Percentiles rank a stretch among this genome's conserved stretches.
Evolutionary conservation across 2,113 vertebrate genomes (phyloP).

Genomic region (Carlito syrichta): DNA sequence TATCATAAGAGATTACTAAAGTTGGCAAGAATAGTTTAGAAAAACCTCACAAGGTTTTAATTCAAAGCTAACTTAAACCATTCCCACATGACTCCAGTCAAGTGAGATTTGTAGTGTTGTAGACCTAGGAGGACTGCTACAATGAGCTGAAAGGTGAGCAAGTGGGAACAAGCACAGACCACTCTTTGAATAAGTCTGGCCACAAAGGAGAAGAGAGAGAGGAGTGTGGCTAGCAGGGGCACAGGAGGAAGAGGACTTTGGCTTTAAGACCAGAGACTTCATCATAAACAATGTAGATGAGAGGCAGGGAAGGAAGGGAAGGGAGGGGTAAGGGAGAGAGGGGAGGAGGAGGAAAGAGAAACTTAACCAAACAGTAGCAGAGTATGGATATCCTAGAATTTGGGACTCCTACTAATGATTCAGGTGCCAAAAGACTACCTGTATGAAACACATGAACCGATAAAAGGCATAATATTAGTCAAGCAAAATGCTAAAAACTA

Average conservation of each 20-base stretch:
- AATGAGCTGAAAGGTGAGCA: neutral
- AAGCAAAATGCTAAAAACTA: neutral
- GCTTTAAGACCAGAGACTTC: neutral
- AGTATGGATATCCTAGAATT: neutral
- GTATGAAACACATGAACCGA: neutral
- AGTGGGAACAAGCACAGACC: fast-evolving
- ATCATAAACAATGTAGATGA: neutral
- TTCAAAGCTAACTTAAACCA: neutral
- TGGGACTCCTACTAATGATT: neutral
- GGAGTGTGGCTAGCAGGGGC: neutral
- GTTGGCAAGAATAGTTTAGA: neutral
- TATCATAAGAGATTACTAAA: neutral
- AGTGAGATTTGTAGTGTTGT: fast-evolving
- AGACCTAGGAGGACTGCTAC: neutral
- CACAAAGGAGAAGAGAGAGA: neutral
- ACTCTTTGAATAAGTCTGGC: neutral
- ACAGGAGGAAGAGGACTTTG: neutral
- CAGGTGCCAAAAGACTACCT: neutral
- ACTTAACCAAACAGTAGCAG: neutral
- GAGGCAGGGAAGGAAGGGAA: too few relatives aligned
- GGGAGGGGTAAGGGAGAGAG: neutral
- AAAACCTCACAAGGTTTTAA: neutral
- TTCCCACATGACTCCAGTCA: neutral
- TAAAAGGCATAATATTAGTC: neutral
- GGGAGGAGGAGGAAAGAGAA: too few relatives aligned